phyloP scores from a whole-genome alignment of 2,797 vertebrate species.

The Pyrocephalus nanus region DNA sequence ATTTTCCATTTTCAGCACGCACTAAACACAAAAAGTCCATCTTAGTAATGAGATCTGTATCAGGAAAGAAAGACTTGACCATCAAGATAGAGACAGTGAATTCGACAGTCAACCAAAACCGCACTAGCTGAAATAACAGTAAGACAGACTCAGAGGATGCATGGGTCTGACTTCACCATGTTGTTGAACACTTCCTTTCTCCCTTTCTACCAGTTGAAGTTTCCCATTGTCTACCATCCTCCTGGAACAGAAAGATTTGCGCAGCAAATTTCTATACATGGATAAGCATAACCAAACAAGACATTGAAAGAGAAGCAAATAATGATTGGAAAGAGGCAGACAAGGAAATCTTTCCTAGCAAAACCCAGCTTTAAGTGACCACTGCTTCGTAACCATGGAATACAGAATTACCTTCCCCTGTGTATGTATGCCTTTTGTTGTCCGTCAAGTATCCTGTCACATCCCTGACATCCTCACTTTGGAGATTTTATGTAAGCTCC shows the following conservation, averaged over 20 bases:
- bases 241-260: background rate
- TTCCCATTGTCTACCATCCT: background rate
- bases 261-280: background rate
- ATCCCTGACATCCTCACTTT: background rate
- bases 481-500: background rate
- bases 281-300: background rate
- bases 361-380: background rate
- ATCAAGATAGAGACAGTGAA: background rate
- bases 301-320: background rate
- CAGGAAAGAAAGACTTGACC: background rate
- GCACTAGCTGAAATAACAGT: background rate
- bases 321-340: background rate
- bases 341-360: background rate
- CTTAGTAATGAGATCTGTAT: background rate
- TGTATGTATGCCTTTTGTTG: background rate
- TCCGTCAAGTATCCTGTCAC: background rate
- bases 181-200: background rate
- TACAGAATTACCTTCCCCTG: background rate
- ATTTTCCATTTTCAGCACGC: conserved; percentile 34
- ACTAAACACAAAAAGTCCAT: conserved; percentile 11
- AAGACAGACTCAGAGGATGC: background rate
- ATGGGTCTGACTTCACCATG: background rate
- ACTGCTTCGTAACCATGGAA: background rate
- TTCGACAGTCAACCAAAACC: background rate
- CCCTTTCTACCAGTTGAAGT: background rate